A percentile compares a stretch with the other conserved stretches of the same genome.
phyloP scores from a whole-genome alignment of 2,113 vertebrate species.

The Heliornis fulica region DNA sequence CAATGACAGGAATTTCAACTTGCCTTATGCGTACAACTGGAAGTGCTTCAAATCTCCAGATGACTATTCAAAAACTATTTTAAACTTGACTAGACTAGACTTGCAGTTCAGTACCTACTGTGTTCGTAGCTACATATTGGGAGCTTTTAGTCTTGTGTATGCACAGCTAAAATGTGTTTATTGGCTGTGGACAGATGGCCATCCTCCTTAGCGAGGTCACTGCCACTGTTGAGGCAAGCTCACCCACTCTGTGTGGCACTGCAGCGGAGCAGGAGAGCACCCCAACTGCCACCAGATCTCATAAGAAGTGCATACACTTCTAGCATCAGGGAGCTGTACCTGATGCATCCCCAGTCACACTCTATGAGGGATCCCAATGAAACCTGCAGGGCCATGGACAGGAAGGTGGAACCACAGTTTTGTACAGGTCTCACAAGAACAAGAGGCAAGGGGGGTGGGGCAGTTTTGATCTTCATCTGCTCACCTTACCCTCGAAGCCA shows the following conservation, averaged over 20 bases:
- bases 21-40: background rate
- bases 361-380: background rate
- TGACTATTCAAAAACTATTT: background rate
- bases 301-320: background rate
- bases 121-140: background rate
- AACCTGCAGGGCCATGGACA: background rate
- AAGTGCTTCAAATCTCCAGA: background rate
- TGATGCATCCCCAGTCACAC: background rate
- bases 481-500: background rate
- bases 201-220: background rate
- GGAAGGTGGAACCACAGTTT: background rate
- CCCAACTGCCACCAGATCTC: background rate
- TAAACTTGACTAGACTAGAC: background rate
- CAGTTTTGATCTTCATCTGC: background rate
- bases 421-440: background rate
- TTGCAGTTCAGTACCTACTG: background rate
- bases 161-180: background rate
- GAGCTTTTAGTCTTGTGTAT: background rate
- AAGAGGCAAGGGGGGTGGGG: background rate
- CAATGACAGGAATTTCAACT: background rate
- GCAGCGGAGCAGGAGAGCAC: background rate
- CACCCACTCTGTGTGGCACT: background rate
- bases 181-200: background rate
- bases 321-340: background rate
- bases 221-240: background rate